Evolutionary conservation across 1,140 invertebrate genomes (phyloP).

Genomic region (Drosophila persimilis): DNA sequence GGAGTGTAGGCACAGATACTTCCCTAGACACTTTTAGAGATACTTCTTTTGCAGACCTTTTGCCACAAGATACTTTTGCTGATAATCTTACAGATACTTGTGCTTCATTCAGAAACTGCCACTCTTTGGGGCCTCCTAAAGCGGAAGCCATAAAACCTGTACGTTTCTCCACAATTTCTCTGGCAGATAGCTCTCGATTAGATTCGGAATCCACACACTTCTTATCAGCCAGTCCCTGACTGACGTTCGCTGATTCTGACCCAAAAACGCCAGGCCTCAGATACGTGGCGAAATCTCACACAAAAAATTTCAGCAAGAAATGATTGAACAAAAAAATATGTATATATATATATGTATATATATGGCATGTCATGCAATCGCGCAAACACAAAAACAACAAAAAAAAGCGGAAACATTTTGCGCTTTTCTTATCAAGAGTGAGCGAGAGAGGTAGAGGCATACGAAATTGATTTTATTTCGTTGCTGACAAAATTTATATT

Average conservation of each 20-base stretch:
- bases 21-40: not conserved
- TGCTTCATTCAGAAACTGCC: no score
- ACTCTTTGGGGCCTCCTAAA: not conserved
- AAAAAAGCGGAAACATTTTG: slow-evolving; percentile 78
- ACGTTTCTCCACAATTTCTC: slow-evolving; percentile 24
- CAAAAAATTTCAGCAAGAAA: slow-evolving; percentile 75
- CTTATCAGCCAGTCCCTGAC: slow-evolving; percentile 69
- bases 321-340: slow-evolving; percentile 70
- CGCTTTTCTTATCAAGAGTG: slow-evolving; percentile 61
- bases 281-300: slow-evolving; percentile 70
- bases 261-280: slow-evolving; percentile 59
- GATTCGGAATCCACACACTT: slow-evolving; percentile 36
- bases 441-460: slow-evolving; percentile 26
- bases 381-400: slow-evolving; percentile 51
- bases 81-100: not conserved
- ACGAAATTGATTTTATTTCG: slow-evolving; percentile 75
- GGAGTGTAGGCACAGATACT: slow-evolving; percentile 36
- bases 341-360: slow-evolving; percentile 3
- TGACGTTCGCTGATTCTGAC: slow-evolving; percentile 62
- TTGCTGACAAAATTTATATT: slow-evolving; percentile 54
- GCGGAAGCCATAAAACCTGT: slow-evolving; percentile 21
- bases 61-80: slow-evolving; percentile 1
- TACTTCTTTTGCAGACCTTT: not conserved
- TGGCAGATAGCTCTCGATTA: slow-evolving; percentile 37
- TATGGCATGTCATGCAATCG: slow-evolving; percentile 50